Conservation (phyloP, 2,797 vertebrate species). For the Thaleichthys pacificus region DNA sequence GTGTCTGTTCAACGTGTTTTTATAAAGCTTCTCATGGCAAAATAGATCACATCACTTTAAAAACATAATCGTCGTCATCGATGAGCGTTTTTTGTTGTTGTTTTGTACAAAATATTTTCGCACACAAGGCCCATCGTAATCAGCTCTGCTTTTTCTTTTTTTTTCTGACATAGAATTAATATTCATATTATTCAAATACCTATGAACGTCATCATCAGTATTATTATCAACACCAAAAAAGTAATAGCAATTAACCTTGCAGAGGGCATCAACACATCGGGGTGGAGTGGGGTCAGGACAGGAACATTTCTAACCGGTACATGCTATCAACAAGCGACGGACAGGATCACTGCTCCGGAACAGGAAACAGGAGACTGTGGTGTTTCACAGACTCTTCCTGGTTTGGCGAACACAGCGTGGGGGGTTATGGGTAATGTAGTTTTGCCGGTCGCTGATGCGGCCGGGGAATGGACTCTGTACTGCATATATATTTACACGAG, state of each 20-base stretch:
- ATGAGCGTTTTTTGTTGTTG: background rate
- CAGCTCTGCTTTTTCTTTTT: constrained; percentile 53
- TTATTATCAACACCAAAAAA: constrained; percentile 82
- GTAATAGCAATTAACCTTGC: constrained; percentile 81
- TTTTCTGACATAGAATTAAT: constrained; percentile 74
- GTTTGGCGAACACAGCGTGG: constrained; percentile 37
- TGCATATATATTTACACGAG: constrained; percentile 81
- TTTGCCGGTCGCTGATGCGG: constrained; percentile 34
- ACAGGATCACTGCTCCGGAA: constrained; percentile 62
- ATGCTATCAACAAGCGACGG: constrained; percentile 86
- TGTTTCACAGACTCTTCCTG: constrained; percentile 64
- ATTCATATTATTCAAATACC: constrained; percentile 80
- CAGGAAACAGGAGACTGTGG: constrained; percentile 52
- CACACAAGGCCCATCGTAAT: constrained; percentile 64
- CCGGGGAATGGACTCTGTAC: constrained; percentile 58
- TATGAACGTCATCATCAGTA: constrained; percentile 73
- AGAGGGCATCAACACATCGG: constrained; percentile 75
- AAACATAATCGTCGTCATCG: background rate
- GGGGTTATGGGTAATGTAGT: constrained; percentile 58
- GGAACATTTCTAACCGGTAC: constrained; percentile 82
- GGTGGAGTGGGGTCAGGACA: constrained; percentile 66
- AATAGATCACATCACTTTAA: constrained; percentile 76
- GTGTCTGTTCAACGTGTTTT: constrained; percentile 28
- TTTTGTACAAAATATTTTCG: constrained; percentile 41
- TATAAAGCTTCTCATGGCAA: constrained; percentile 77